Conservation (phyloP, 2,113 vertebrate species). For the Anser cygnoides region DNA sequence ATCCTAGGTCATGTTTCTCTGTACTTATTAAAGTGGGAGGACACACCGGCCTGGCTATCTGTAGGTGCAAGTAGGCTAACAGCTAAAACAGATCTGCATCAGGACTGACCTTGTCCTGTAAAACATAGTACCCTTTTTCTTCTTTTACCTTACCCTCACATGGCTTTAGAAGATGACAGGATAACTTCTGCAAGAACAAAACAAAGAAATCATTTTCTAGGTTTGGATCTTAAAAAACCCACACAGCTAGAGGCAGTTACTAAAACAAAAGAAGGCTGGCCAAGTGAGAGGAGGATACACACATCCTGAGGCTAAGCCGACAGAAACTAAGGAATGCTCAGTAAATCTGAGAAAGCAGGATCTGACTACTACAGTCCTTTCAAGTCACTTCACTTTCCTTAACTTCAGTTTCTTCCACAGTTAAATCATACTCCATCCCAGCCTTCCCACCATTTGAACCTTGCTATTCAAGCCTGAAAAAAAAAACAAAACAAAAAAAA, state of each 20-base stretch:
- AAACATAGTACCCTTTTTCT: neutral
- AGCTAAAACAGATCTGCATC: neutral
- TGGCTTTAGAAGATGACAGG: neutral
- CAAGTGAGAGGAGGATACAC: neutral
- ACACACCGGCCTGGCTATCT: neutral
- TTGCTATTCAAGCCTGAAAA: neutral
- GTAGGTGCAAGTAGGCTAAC: neutral
- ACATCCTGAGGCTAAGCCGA: no score
- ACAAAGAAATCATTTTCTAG: neutral
- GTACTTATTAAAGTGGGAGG: neutral
- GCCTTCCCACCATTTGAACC: neutral
- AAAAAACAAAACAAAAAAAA: fast-evolving
- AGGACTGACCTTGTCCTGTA: neutral
- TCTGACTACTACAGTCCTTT: neutral
- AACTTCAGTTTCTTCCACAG: neutral
- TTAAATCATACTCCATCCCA: no score
- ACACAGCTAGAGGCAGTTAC: neutral
- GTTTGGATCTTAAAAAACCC: neutral
- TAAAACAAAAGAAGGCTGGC: neutral
- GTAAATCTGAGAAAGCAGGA: neutral
- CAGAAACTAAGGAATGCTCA: neutral
- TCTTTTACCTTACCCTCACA: neutral
- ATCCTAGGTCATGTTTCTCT: no score
- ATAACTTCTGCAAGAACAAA: neutral
- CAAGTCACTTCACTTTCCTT: neutral